A percentile compares a stretch with the other conserved stretches of the same genome.
phyloP scores from a whole-genome alignment of 1,140 invertebrate genomes.

The Pachypeltis micranthus region DNA sequence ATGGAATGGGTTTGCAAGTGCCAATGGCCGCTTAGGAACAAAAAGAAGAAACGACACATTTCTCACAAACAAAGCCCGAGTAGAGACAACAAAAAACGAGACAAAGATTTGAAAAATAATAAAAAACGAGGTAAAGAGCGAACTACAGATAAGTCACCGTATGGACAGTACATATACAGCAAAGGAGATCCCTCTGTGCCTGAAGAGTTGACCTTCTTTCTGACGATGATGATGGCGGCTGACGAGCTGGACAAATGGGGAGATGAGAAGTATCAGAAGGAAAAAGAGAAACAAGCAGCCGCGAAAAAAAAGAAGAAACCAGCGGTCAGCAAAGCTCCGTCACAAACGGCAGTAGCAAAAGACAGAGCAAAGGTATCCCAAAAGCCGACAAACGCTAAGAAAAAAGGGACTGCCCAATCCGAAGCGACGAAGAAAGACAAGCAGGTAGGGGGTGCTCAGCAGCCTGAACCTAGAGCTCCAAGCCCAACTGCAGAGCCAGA shows the following conservation, averaged over 20 bases:
- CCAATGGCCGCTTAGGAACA: too few relatives aligned
- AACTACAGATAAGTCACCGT: not conserved
- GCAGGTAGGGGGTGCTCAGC: too few relatives aligned
- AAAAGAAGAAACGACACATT: too few relatives aligned
- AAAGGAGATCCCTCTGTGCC: not conserved
- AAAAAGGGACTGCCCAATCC: too few relatives aligned
- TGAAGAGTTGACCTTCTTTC: not conserved
- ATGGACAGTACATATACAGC: not conserved
- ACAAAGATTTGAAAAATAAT: too few relatives aligned
- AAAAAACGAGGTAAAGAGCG: not conserved
- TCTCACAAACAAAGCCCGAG: not conserved
- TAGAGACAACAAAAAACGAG: too few relatives aligned
- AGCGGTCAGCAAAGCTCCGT: not conserved
- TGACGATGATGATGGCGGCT: not conserved
- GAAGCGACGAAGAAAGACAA: too few relatives aligned
- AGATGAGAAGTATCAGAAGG: not conserved
- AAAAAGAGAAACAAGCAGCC: not conserved
- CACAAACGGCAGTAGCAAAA: not conserved
- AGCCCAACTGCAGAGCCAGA: too few relatives aligned
- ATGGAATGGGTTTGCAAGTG: not conserved
- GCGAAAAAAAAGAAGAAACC: not conserved
- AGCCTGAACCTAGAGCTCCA: too few relatives aligned
- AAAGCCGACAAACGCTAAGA: too few relatives aligned
- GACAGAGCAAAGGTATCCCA: not conserved
- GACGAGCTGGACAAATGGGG: not conserved